These are phyloP conservation scores for Pandion haliaetus DNA, from an alignment of 2,113 vertebrate genomes.

Conservation along the genomic window DNA sequence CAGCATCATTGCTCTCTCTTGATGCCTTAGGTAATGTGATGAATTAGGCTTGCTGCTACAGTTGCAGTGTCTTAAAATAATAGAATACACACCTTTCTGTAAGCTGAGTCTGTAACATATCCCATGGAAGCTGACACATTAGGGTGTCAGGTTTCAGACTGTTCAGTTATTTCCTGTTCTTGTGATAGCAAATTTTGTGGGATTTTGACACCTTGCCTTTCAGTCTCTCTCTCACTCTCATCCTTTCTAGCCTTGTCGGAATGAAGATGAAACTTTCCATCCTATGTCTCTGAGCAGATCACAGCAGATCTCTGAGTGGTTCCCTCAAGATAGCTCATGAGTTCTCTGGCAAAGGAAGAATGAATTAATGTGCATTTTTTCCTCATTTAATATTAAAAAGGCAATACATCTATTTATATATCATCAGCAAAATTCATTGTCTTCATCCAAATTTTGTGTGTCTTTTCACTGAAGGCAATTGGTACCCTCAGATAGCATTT, in stretches of 20 bases:
- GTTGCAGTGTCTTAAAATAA: neutral
- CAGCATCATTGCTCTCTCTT: neutral
- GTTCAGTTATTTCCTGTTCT: neutral
- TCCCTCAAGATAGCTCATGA: neutral
- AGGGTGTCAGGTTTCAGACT: neutral
- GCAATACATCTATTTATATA: neutral
- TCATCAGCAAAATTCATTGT: neutral
- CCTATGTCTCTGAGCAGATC: neutral
- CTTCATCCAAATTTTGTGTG: neutral
- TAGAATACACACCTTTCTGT: neutral
- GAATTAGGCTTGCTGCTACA: neutral
- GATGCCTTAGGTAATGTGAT: neutral
- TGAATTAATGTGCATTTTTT: neutral
- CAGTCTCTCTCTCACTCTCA: neutral
- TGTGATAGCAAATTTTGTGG: constrained; percentile 1
- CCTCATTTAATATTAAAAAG: neutral
- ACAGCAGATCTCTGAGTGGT: neutral
- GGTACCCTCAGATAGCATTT: neutral
- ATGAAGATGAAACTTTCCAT: neutral
- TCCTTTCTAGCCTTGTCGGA: neutral
- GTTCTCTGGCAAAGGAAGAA: neutral
- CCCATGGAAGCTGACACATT: neutral
- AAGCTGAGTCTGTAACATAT: neutral
- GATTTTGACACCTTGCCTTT: constrained; percentile 39
- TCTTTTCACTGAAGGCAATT: neutral